phyloP scores from a whole-genome alignment of 2,797 vertebrate species.

The Trichosurus vulpecula region DNA sequence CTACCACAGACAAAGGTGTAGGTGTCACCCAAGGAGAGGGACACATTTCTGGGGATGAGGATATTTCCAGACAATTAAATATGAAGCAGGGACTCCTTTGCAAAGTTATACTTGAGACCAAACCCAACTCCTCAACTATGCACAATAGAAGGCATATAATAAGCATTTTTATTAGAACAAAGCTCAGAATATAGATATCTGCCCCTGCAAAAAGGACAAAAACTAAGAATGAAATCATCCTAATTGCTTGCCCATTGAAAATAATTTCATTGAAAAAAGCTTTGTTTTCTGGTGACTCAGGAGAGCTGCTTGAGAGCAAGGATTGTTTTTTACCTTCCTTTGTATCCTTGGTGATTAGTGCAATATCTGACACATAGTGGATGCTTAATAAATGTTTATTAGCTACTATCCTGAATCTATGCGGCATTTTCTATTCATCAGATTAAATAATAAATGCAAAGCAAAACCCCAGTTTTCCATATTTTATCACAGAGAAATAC shows the following conservation, averaged over 20 bases:
- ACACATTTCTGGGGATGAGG: background rate
- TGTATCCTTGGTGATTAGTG: background rate
- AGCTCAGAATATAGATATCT: conserved; percentile 9
- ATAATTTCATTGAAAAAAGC: conserved; percentile 1
- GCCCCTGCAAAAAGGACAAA: background rate
- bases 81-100: background rate
- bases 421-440: conserved; percentile 34
- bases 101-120: background rate
- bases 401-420: background rate
- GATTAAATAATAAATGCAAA: background rate
- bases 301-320: background rate
- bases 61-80: background rate
- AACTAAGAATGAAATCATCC: background rate
- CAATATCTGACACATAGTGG: background rate
- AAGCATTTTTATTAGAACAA: conserved; percentile 14
- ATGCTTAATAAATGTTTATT: background rate
- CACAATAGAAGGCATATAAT: background rate
- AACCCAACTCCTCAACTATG: background rate
- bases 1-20: background rate
- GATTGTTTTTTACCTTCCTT: background rate
- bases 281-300: background rate
- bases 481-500: conserved; percentile 14
- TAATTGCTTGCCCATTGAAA: conserved; percentile 41
- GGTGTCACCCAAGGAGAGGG: background rate
- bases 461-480: conserved; percentile 3